Base-by-base conservation (phyloP, 2,113 vertebrate genomes). In the Bubo scandiacus region DNA sequence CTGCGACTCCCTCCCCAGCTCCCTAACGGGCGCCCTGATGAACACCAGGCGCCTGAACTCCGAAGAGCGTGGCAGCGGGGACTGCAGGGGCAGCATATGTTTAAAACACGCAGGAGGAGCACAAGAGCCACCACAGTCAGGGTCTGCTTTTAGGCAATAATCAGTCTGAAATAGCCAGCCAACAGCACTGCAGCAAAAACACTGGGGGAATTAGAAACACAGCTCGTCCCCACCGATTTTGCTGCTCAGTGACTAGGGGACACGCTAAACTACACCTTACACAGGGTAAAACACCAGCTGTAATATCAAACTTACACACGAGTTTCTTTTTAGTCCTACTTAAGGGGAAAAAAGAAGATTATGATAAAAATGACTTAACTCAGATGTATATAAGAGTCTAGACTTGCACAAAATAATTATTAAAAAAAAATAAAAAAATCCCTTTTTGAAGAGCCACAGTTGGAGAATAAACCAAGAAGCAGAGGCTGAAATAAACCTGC, bases 101-200 rank as follows among this genome's bases (percentile, higher is more conserved):
- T 61, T 25, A 62, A 52, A 55, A 49, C 51, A 13, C 36, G 15
- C 15, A 18, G 38, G 13, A 77, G 17, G 12, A 65, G 10, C 43
- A 30, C 32, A 63, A 55, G 4, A 27, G 9, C 25, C 42, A 29
- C 5, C 0, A 0, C 13, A 3, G 0, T 9, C 21, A 23, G 20
- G 5, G 61, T 27, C 68, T 30, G 8, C 23, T 63, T 49, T 18
- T 4, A 45, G 26, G 2, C 30, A 34, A 21, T 4, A 52, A 25
- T 34, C 7, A 14, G 13, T 25, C 12, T 15, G 8, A 34, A n/a
- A 21, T 4, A 11, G 11, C 6, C 49, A 36, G 5, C 6, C 34
- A 42, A 29, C 20, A 38, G 9, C 36, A 32, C 63, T 38, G 42
- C 63, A 49, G 80, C n/a, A 25, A 18, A 58, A 40, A 2, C 36